Conservation (phyloP, 1,140 invertebrate genomes). For the Ooceraea biroi region DNA sequence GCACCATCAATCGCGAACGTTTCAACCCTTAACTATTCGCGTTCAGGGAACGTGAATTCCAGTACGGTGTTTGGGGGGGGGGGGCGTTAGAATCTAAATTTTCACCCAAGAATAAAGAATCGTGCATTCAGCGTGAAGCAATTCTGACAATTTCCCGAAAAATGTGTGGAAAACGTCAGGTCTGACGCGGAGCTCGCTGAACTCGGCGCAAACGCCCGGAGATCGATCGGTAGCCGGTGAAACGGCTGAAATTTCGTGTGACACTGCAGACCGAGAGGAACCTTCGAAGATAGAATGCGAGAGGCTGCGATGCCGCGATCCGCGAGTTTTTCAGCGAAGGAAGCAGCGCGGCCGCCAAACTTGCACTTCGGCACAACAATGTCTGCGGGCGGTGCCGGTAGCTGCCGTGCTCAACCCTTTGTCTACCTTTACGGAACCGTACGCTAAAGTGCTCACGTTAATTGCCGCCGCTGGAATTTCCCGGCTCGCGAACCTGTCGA, state of each 20-base stretch:
- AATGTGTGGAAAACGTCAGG: too few relatives aligned
- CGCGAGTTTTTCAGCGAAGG: slow-evolving; percentile 27
- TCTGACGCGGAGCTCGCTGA: too few relatives aligned
- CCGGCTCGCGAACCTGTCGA: slow-evolving; percentile 54
- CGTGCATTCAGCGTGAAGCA: too few relatives aligned
- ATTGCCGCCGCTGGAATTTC: slow-evolving; percentile 70
- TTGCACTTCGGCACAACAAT: slow-evolving; percentile 64
- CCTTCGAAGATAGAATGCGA: background rate
- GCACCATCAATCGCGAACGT: background rate
- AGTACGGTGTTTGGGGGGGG: too few relatives aligned
- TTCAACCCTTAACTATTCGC: background rate
- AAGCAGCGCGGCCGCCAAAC: slow-evolving; percentile 33
- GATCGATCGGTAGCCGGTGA: background rate
- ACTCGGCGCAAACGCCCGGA: too few relatives aligned
- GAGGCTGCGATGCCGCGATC: slow-evolving; percentile 18
- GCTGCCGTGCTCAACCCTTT: slow-evolving; percentile 63
- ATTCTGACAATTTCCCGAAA: too few relatives aligned
- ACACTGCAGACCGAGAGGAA: background rate
- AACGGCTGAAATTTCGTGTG: background rate
- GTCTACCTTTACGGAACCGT: slow-evolving; percentile 61
- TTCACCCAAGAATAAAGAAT: too few relatives aligned
- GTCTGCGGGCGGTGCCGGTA: slow-evolving; percentile 55
- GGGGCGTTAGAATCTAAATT: too few relatives aligned
- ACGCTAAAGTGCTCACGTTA: slow-evolving; percentile 74
- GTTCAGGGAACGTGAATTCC: too few relatives aligned